Conservation (phyloP, 53 echinoderm and acorn worm genomes). For the Temnopleurus reevesii region DNA sequence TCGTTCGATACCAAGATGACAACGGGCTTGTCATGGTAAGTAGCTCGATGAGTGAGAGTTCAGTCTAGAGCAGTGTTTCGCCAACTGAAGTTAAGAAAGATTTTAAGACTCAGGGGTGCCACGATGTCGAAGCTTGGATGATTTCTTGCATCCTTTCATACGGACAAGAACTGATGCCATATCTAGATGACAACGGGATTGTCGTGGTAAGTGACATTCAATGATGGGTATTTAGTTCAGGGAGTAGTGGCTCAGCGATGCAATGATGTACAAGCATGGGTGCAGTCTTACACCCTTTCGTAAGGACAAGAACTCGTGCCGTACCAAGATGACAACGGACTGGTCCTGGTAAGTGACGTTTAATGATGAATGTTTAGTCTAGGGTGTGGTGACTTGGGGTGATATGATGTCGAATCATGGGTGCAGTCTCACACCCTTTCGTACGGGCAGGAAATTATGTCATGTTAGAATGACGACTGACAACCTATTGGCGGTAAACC, state of each 20-base stretch:
- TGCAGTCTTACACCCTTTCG: conserved; percentile 59
- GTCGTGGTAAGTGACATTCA: not conserved
- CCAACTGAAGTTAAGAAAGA: too few relatives aligned
- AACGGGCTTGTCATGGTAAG: conserved; percentile 41
- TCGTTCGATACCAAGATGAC: conserved; percentile 5
- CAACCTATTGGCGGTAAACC: too few relatives aligned
- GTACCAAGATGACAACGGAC: conserved; percentile 41
- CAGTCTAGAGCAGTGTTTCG: too few relatives aligned
- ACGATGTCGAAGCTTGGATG: conserved; percentile 62
- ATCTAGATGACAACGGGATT: conserved; percentile 43
- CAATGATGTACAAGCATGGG: conserved; percentile 60
- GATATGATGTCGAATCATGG: conserved; percentile 62
- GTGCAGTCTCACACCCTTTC: conserved; percentile 65
- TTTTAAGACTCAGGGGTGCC: too few relatives aligned
- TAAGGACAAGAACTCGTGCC: conserved; percentile 4
- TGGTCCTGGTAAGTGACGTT: conserved; percentile 36
- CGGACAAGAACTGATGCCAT: not conserved
- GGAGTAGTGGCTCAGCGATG: too few relatives aligned
- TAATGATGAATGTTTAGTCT: too few relatives aligned
- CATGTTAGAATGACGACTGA: conserved; percentile 49
- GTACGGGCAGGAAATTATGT: not conserved
- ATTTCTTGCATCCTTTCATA: conserved; percentile 59
- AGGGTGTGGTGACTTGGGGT: too few relatives aligned
- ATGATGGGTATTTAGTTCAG: conserved; percentile 53
- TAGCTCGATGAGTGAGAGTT: too few relatives aligned